Evolutionary conservation across 1,140 invertebrate species (phyloP).

Genomic region (Solen grandis): DNA sequence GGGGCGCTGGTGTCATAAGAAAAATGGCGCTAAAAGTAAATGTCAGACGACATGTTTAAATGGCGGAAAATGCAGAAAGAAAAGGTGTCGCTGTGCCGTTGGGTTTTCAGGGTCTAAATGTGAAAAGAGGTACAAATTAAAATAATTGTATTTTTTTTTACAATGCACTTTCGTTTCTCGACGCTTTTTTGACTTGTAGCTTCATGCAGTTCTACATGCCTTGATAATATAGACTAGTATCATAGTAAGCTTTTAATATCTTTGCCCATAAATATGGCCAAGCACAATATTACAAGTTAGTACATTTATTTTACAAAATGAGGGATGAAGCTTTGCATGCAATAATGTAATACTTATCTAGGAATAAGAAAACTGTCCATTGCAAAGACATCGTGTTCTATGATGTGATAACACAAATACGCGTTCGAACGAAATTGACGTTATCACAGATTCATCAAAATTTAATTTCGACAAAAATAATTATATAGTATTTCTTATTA

Average conservation of each 20-base stretch:
- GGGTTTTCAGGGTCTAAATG: slow-evolving; percentile 34
- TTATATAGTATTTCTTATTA: too few relatives aligned
- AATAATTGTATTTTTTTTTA: background rate
- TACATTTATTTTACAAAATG: too few relatives aligned
- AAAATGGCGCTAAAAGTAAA: background rate
- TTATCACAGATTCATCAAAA: too few relatives aligned
- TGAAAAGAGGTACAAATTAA: slow-evolving; percentile 44
- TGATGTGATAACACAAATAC: too few relatives aligned
- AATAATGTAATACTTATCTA: too few relatives aligned
- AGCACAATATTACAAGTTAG: background rate
- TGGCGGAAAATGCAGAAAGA: slow-evolving; percentile 46
- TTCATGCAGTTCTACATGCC: background rate
- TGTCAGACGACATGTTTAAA: slow-evolving; percentile 38
- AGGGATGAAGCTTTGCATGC: too few relatives aligned
- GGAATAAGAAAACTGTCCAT: too few relatives aligned
- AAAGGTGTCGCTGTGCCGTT: slow-evolving; percentile 24
- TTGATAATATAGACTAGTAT: background rate
- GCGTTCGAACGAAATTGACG: too few relatives aligned
- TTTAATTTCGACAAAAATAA: too few relatives aligned
- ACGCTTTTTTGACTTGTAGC: background rate
- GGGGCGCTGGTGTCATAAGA: slow-evolving; percentile 53
- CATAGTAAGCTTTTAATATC: background rate
- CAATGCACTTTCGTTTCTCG: background rate
- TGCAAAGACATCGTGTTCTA: too few relatives aligned
- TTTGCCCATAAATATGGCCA: background rate